Evolutionary conservation across 2,113 vertebrate genomes (phyloP).

Genomic region (Octodon degus): DNA sequence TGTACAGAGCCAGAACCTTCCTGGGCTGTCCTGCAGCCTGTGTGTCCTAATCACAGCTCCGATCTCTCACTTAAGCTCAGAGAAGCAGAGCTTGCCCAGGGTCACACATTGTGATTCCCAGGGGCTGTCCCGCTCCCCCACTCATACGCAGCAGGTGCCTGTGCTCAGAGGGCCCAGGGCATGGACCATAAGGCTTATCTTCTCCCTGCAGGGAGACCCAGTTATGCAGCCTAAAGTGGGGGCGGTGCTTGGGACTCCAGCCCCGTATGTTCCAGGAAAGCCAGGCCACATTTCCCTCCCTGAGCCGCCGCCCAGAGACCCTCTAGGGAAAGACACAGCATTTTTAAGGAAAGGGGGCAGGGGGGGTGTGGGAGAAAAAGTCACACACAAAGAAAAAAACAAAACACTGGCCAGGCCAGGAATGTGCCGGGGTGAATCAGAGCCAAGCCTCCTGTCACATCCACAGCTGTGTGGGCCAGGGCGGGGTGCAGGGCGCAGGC

Average conservation of each 20-base stretch:
- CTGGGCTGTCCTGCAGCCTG: neutral
- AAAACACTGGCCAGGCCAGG: constrained; percentile 72
- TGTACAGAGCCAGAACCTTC: fast-evolving
- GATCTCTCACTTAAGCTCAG: neutral
- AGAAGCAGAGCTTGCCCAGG: neutral
- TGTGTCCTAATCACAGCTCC: neutral
- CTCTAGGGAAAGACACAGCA: constrained; percentile 79
- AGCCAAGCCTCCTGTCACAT: constrained; percentile 80
- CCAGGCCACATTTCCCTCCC: constrained; percentile 79
- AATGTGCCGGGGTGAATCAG: constrained; percentile 77
- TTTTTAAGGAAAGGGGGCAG: constrained; percentile 79
- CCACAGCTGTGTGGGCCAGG: constrained; percentile 78
- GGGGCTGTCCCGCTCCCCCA: fast-evolving
- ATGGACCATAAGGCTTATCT: neutral
- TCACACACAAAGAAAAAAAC: constrained; percentile 59
- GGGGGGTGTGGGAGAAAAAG: constrained; percentile 79
- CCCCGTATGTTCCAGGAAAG: constrained; percentile 80
- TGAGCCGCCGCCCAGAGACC: constrained; percentile 70
- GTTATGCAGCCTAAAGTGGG: neutral
- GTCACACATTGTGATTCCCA: neutral
- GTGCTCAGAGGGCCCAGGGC: neutral
- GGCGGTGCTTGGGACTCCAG: constrained; percentile 25
- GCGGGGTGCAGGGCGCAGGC: constrained; percentile 48
- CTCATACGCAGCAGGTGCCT: fast-evolving
- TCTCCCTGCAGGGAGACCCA: neutral